These are phyloP conservation scores for Drosophila pachea DNA, from an alignment of 1,140 invertebrate species.

Conservation along the genomic window DNA sequence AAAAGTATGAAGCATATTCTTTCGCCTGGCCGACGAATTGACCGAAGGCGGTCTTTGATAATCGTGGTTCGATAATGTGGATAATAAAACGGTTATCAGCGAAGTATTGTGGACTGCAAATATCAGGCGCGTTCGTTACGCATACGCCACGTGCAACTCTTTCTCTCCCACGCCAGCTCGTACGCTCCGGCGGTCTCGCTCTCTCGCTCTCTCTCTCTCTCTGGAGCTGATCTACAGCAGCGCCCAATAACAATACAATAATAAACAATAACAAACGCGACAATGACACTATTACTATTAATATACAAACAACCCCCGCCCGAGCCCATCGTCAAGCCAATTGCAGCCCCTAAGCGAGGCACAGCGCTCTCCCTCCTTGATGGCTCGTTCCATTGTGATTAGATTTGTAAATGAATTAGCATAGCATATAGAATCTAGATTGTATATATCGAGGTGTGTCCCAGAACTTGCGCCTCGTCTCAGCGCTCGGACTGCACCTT, in stretches of 20 bases:
- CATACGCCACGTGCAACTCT: slow-evolving; percentile 11
- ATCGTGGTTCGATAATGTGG: slow-evolving; percentile 61
- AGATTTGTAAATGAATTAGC: slow-evolving; percentile 69
- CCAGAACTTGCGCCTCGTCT: slow-evolving; percentile 19
- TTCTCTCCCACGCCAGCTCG: slow-evolving; percentile 30
- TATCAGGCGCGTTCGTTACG: slow-evolving; percentile 7
- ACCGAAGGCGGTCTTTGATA: slow-evolving; percentile 20
- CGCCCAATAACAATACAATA: slow-evolving; percentile 40
- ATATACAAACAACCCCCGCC: slow-evolving; percentile 9
- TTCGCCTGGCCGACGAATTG: background rate
- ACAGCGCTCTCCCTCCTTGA: background rate
- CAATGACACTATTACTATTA: slow-evolving; percentile 74
- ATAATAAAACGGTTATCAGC: slow-evolving; percentile 18
- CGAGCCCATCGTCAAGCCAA: background rate
- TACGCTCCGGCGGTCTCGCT: too few species aligned
- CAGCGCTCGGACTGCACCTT: slow-evolving; percentile 24
- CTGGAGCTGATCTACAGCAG: background rate
- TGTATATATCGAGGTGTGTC: slow-evolving; percentile 29
- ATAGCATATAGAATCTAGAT: slow-evolving; percentile 30
- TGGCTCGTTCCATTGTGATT: slow-evolving; percentile 44
- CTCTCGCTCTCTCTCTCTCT: slow-evolving; percentile 17
- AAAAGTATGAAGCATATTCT: slow-evolving; percentile 28
- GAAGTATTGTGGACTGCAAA: slow-evolving; percentile 8
- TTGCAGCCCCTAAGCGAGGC: slow-evolving; percentile 1
- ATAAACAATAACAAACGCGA: slow-evolving; percentile 61